phyloP scores from a whole-genome alignment of 2,888 invertebrate genomes.

The Microctonus hyperodae region DNA sequence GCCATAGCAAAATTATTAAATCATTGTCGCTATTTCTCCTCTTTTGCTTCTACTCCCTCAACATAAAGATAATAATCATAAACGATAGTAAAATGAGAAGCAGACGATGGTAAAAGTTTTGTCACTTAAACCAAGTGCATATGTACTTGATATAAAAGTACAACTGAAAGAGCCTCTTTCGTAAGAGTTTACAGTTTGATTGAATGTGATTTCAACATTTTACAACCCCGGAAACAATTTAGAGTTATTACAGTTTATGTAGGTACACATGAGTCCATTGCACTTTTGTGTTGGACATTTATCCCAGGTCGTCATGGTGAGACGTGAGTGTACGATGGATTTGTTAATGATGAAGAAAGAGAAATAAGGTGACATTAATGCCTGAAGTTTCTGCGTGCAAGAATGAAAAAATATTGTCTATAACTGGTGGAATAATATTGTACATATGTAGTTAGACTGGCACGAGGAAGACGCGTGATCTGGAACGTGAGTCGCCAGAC shows the following conservation, averaged over 20 bases:
- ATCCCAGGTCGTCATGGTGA: not conserved
- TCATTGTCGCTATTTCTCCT: not conserved
- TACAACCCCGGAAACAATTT: conserved; percentile 11
- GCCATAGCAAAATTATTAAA: not conserved
- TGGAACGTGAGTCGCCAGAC: conserved; percentile 11
- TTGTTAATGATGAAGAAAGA: not conserved
- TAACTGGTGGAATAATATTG: too few species aligned
- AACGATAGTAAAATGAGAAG: not conserved
- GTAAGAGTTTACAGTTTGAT: not conserved
- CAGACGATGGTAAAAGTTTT: not conserved
- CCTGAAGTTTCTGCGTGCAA: conserved; percentile 15
- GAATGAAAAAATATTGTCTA: conserved; percentile 23
- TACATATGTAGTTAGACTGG: not conserved
- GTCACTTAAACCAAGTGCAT: not conserved
- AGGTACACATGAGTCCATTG: conserved; percentile 8
- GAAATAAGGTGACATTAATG: conserved; percentile 21
- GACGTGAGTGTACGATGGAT: not conserved
- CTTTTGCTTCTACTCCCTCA: too few species aligned
- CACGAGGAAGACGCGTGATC: conserved; percentile 29
- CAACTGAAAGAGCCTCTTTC: not conserved
- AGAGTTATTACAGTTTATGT: not conserved
- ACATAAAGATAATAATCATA: not conserved
- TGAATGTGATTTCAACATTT: not conserved
- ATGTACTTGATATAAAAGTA: not conserved
- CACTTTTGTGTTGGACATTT: conserved; percentile 5